phyloP scores from a whole-genome alignment of 2,888 invertebrate genomes.

The Chloroclysta siterata region DNA sequence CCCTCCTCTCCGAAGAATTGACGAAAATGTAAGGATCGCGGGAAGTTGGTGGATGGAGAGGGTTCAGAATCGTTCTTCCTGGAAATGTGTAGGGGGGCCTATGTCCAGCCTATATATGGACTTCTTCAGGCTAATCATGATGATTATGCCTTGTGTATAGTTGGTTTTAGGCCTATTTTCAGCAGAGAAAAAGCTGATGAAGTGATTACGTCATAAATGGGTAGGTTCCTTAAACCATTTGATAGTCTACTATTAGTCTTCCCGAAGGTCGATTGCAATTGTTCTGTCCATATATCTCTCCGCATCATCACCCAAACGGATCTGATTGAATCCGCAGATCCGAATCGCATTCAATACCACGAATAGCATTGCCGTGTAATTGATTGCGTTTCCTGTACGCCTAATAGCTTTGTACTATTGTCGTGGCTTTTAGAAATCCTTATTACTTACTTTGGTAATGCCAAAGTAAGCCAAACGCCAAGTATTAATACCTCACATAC shows the following conservation, averaged over 20 bases:
- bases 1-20: too few species aligned
- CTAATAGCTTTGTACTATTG: slow-evolving; percentile 48
- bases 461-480: too few species aligned
- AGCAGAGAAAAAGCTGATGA: background rate
- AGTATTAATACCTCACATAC: too few species aligned
- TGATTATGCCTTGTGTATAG: too few species aligned
- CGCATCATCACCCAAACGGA: slow-evolving; percentile 45
- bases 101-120: too few species aligned
- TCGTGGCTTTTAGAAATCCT: slow-evolving; percentile 27
- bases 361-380: slow-evolving; percentile 56
- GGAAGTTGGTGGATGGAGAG: too few species aligned
- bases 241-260: slow-evolving; percentile 22
- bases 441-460: background rate
- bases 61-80: too few species aligned
- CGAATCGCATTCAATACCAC: slow-evolving; percentile 55
- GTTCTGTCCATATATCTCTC: slow-evolving; percentile 35
- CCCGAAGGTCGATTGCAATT: slow-evolving; percentile 34
- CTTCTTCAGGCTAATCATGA: too few species aligned
- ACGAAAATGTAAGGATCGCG: too few species aligned
- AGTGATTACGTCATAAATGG: slow-evolving; percentile 10
- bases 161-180: background rate
- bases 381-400: slow-evolving; percentile 65
- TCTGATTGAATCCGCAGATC: slow-evolving; percentile 44
- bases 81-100: too few species aligned
- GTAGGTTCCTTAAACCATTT: slow-evolving; percentile 15